These are phyloP conservation scores for Cynopterus sphinx DNA, from an alignment of 2,797 vertebrate species.

Conservation along the genomic window DNA sequence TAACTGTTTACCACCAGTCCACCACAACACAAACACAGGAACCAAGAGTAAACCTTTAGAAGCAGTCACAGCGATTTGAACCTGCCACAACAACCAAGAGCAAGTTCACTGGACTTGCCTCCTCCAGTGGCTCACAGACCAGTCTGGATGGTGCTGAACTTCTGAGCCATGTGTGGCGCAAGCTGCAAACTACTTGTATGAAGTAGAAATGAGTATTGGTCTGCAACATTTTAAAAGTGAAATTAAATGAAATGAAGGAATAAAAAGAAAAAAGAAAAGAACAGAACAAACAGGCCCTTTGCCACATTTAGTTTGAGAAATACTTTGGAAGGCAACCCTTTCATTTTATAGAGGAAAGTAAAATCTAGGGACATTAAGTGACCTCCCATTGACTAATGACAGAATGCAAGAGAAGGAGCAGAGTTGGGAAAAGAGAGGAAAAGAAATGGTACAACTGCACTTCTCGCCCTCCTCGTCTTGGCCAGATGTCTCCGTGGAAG, in stretches of 20 bases:
- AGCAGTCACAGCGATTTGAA: not conserved
- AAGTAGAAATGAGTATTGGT: not conserved
- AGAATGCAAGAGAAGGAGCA: not conserved
- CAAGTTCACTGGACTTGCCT: not conserved
- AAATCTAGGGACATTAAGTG: not conserved
- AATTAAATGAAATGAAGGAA: too few species aligned
- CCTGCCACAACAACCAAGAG: not conserved
- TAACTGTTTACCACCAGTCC: not conserved
- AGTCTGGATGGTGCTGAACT: not conserved
- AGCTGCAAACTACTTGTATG: not conserved
- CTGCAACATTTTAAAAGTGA: not conserved
- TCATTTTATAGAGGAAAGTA: not conserved
- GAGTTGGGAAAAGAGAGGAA: not conserved
- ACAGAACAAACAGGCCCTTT: not conserved
- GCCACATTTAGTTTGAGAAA: not conserved
- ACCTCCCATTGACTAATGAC: not conserved
- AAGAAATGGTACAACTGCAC: not conserved
- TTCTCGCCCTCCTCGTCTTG: not conserved
- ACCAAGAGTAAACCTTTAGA: not conserved
- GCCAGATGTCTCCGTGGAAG: not conserved
- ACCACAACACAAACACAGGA: not conserved
- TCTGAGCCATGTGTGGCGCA: accelerated
- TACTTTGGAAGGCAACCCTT: not conserved
- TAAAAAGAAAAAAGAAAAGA: not conserved
- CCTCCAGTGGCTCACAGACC: not conserved